Evolutionary conservation across 2,797 vertebrate genomes (phyloP), one percentile per base, ranked within the genome.

Genomic region (Lepidocolaptes lacrymiger): DNA sequence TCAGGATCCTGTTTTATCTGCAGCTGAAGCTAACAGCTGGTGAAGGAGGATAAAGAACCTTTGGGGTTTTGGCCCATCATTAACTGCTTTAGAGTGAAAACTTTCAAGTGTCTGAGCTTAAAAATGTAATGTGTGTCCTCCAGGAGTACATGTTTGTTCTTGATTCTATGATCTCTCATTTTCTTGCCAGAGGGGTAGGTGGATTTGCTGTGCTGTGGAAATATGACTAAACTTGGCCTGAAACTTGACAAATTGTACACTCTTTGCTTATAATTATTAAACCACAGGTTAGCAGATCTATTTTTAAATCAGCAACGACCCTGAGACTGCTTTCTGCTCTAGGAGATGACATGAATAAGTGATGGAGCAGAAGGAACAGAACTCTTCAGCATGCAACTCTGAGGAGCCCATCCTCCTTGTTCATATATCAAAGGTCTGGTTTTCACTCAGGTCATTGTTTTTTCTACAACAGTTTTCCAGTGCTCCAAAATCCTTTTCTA

Each of bases 221-320:
- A 88, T 92, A 96, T 92, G 95, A 96, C 84, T 97, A 76, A 97
- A 96, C 89, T 93, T 97, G 92, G 93, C 94, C 89, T 85, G 85
- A 91, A 96, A 95, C 71, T 79, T 59, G 67, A 93, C 48, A 93
- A 96, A 94, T 67, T 92, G 71, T 86, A 54, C 28, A 69, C 89
- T 96, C 80, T 96, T 92, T 84, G 52, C 73, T 90, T 95, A 43
- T 85, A 95, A 88, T 95, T 96, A 92, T 94, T 94, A 93, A 96
- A 88, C 79, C 88, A 91, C 48, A 82, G 87, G 64, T 73, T 91
- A 94, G 67, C 55, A 84, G 72, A 63, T 63, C 76, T 95, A 37
- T 91, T 91, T 94, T 86, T 82, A 91, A 85, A 80, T 75, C 69
- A 76, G 26, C 51, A 89, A 49, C 1, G 14, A 72, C 34, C 44